Conservation (phyloP, 2,888 invertebrate genomes). For the Ectemnius cavifrons region DNA sequence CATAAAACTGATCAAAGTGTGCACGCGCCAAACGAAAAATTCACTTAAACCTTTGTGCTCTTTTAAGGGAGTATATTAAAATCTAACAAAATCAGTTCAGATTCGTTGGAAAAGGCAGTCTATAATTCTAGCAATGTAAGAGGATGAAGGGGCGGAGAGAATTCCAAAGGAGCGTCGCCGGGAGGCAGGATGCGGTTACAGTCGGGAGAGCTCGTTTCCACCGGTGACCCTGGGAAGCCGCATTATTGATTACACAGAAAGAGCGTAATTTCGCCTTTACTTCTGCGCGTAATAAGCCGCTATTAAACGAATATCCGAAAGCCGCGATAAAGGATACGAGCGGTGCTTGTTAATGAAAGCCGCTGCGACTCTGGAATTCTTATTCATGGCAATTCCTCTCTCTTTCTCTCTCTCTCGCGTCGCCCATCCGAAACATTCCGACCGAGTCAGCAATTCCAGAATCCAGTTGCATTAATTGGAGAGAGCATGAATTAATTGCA, state of each 20-base stretch:
- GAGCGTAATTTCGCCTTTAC: constrained; percentile 41
- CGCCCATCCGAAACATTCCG: neutral
- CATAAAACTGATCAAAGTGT: no score
- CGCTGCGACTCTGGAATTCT: neutral
- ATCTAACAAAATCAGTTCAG: no score
- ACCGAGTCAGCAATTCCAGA: neutral
- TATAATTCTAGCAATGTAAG: no score
- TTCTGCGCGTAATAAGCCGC: constrained; percentile 33
- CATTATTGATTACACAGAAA: constrained; percentile 47
- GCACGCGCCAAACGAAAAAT: no score
- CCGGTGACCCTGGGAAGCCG: constrained; percentile 39
- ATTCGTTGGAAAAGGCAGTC: no score
- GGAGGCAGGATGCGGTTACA: constrained; percentile 21
- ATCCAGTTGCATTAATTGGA: constrained; percentile 1
- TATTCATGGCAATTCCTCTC: neutral
- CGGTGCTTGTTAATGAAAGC: neutral
- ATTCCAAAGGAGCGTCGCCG: constrained; percentile 7
- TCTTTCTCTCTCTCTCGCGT: no score
- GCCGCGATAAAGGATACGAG: constrained; percentile 8
- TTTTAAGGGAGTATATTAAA: no score
- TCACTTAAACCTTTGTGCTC: no score
- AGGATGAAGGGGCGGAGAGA: constrained; percentile 3
- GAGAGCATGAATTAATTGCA: neutral
- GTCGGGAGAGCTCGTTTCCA: constrained; percentile 14
- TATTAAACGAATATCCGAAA: neutral